Conservation (phyloP, 2,113 vertebrate genomes). For the Poecilia latipinna region DNA sequence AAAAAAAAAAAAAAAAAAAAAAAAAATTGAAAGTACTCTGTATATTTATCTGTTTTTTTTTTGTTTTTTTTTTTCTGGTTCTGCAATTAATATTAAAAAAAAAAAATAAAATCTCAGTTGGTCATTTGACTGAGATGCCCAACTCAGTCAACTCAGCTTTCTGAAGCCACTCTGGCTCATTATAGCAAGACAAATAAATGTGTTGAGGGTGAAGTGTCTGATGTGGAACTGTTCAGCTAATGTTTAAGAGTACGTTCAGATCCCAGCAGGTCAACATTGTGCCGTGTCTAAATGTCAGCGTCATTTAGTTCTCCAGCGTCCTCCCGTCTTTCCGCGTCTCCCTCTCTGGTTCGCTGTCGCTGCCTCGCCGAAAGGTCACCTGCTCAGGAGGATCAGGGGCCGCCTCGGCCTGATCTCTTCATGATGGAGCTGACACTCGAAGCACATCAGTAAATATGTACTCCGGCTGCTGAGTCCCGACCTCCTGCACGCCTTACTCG, state of each 20-base stretch:
- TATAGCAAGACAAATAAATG: too few species aligned
- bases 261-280: slow-evolving; percentile 29
- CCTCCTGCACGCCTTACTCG: slow-evolving; percentile 10
- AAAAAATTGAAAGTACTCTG: too few species aligned
- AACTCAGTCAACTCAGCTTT: too few species aligned
- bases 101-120: not conserved
- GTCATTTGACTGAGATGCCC: too few species aligned
- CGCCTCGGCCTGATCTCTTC: slow-evolving; percentile 37
- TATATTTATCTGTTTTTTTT: not conserved
- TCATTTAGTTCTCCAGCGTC: slow-evolving; percentile 1
- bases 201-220: not conserved
- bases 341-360: not conserved
- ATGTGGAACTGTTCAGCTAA: not conserved
- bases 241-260: slow-evolving; percentile 25
- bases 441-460: slow-evolving; percentile 32
- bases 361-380: slow-evolving; percentile 50
- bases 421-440: slow-evolving; percentile 38
- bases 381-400: slow-evolving; percentile 40
- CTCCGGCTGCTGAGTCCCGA: not conserved
- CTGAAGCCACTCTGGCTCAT: too few species aligned
- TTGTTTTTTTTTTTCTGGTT: not conserved
- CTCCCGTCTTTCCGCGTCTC: slow-evolving; percentile 11
- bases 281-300: slow-evolving; percentile 44
- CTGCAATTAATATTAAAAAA: too few species aligned
- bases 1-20: too few species aligned